These are phyloP conservation scores for Diarsia brunnea DNA, from an alignment of 2,888 invertebrate species.

Conservation along the genomic window DNA sequence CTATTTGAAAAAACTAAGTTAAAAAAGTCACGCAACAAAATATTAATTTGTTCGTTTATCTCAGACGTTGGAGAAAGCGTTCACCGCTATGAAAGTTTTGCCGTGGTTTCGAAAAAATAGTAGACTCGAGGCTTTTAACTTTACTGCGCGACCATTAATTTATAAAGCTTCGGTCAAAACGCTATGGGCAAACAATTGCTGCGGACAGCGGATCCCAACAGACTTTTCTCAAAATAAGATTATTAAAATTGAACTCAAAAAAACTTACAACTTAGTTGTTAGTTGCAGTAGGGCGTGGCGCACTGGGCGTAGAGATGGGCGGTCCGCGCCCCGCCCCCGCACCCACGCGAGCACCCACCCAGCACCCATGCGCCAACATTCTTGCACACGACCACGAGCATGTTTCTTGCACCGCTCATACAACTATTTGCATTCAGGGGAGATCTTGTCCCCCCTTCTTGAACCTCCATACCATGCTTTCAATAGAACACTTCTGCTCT, in stretches of 20 bases:
- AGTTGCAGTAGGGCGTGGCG: slow-evolving; percentile 76
- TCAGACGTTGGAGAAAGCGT: neutral
- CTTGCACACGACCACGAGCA: slow-evolving; percentile 12
- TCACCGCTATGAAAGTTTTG: neutral
- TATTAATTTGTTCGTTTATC: neutral
- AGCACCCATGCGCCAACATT: slow-evolving; percentile 68
- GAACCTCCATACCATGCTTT: neutral
- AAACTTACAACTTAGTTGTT: slow-evolving; percentile 24
- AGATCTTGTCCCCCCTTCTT: neutral
- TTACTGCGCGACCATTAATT: neutral
- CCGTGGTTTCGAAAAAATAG: neutral
- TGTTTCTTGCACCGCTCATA: neutral
- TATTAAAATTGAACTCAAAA: neutral
- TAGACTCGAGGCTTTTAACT: neutral
- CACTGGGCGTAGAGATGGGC: slow-evolving; percentile 76
- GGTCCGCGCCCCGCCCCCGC: slow-evolving; percentile 80
- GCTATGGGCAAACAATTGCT: neutral
- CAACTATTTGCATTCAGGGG: neutral
- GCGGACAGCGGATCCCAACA: neutral
- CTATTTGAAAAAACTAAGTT: neutral
- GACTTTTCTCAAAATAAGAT: neutral
- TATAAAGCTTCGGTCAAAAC: neutral
- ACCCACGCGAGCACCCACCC: slow-evolving; percentile 86
- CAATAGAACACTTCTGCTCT: neutral
- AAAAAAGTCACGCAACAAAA: neutral